phyloP scores from a whole-genome alignment of 2,888 invertebrate species.

The Hyles lineata region DNA sequence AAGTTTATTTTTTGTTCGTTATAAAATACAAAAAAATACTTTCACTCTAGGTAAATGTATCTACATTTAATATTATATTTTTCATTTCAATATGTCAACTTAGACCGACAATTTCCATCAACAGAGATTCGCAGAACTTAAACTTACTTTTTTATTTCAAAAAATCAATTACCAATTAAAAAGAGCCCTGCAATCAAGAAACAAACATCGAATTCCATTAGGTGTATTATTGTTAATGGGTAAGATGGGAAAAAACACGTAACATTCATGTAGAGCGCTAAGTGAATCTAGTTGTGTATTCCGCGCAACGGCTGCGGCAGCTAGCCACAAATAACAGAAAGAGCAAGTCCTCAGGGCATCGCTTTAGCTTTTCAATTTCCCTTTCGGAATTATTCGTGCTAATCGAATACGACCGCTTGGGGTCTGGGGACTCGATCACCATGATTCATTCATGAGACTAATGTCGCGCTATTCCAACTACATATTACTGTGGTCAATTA shows the following conservation, averaged over 20 bases:
- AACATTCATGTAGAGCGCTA: conserved; percentile 52
- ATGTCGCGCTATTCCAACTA: conserved; percentile 73
- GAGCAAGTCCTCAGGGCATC: conserved; percentile 83
- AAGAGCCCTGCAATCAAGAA: neutral
- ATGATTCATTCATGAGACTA: conserved; percentile 84
- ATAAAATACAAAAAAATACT: no score
- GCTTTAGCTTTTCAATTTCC: conserved; percentile 85
- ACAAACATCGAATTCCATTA: neutral
- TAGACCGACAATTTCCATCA: no score
- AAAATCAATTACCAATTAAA: neutral
- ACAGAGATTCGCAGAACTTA: no score
- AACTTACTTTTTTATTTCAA: no score
- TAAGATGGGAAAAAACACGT: conserved; percentile 49
- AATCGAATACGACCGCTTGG: conserved; percentile 81
- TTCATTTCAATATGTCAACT: no score
- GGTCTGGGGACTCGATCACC: conserved; percentile 70
- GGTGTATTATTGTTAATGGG: neutral
- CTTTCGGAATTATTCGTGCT: conserved; percentile 84
- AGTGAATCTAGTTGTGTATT: conserved; percentile 74
- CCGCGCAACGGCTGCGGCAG: conserved; percentile 61
- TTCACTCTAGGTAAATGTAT: no score
- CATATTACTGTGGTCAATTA: conserved; percentile 42
- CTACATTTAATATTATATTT: no score
- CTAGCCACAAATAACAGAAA: conserved; percentile 82
- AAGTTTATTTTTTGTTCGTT: no score